Evolutionary conservation across 2,797 vertebrate genomes (phyloP).

Genomic region (Cyprinella venusta): DNA sequence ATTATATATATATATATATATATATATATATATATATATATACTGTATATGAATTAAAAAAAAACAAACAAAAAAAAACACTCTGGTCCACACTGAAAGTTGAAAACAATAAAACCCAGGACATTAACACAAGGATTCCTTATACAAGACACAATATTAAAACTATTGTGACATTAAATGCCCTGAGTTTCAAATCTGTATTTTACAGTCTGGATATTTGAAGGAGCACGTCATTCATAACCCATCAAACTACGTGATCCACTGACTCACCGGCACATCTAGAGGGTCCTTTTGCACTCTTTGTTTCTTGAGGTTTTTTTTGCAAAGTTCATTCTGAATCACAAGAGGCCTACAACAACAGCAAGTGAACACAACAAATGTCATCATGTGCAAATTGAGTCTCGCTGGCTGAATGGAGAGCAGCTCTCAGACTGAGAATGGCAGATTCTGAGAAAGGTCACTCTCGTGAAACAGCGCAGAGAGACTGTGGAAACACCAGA

Average conservation of each 20-base stretch:
- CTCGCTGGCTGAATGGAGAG: conserved; percentile 39
- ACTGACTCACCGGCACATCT: neutral
- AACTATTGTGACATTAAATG: neutral
- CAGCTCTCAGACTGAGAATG: conserved; percentile 18
- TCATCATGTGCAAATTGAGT: conserved; percentile 63
- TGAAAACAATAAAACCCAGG: neutral
- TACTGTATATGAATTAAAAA: too few relatives aligned
- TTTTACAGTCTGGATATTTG: neutral
- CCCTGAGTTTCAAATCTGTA: neutral
- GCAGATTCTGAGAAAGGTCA: conserved; percentile 55
- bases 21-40: too few relatives aligned
- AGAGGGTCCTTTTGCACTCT: neutral
- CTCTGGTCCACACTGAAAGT: neutral
- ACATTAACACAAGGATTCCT: neutral
- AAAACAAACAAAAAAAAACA: too few relatives aligned
- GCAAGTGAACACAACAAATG: conserved; percentile 56
- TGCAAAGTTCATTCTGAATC: conserved; percentile 27
- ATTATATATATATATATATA: too few relatives aligned
- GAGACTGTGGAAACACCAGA: conserved; percentile 29
- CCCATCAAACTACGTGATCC: too few relatives aligned
- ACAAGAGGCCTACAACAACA: conserved; percentile 46
- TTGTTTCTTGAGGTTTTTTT: neutral
- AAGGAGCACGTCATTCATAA: neutral
- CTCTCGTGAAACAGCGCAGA: conserved; percentile 35
- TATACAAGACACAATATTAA: neutral